Evolutionary conservation across 30 jellyfish, hydroid and myxozoan species (phyloP).

Genomic region (Rhopilema esculentum): DNA sequence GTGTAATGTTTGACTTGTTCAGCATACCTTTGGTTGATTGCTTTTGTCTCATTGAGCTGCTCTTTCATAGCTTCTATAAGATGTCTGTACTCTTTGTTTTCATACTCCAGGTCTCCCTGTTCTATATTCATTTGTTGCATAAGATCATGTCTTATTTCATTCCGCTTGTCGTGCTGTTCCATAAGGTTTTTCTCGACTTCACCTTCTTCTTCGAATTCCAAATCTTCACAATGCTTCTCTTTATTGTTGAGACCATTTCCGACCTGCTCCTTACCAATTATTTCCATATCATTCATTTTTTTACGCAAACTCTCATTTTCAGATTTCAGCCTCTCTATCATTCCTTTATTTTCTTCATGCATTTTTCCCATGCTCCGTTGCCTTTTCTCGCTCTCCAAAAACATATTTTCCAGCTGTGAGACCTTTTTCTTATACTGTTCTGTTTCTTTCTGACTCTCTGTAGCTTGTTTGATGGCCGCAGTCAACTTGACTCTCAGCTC

Average conservation of each 20-base stretch:
- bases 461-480: conserved; percentile 34
- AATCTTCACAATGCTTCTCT: background rate
- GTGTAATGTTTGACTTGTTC: conserved; percentile 42
- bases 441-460: conserved; percentile 22
- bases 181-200: background rate
- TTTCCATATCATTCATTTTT: background rate
- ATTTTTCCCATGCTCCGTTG: conserved; percentile 5
- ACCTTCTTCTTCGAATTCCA: conserved; percentile 1
- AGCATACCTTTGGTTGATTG: conserved; percentile 37
- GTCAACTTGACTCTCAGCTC: conserved; percentile 56
- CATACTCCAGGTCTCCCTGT: conserved; percentile 9
- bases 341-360: conserved; percentile 11
- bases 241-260: no score
- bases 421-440: conserved; percentile 42
- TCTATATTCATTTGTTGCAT: background rate
- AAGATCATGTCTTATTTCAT: background rate
- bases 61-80: conserved; percentile 47
- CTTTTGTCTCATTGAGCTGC: conserved; percentile 56
- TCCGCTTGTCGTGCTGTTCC: background rate
- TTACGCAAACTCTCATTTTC: conserved; percentile 1
- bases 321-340: background rate
- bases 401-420: conserved; percentile 41
- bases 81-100: conserved; percentile 47
- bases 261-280: no score
- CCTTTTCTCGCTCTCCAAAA: conserved; percentile 58